Percentiles rank a stretch among this genome's conserved stretches.
Evolutionary conservation across 2,113 vertebrate genomes (phyloP).

Genomic region (Prunella himalayana): DNA sequence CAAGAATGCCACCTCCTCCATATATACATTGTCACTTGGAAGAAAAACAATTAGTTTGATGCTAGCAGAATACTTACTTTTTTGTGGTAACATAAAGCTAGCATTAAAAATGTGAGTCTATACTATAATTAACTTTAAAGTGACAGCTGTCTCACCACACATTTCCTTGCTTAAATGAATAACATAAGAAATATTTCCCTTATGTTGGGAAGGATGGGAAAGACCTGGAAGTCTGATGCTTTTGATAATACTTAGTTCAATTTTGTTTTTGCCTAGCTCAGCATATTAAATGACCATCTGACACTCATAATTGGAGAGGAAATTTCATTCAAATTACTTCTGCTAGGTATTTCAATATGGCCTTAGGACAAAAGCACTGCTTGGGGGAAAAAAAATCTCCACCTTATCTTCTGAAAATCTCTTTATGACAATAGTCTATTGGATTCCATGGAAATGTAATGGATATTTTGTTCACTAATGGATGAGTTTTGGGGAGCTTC

Average conservation of each 20-base stretch:
- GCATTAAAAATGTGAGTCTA: conserved; percentile 3
- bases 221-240: not conserved
- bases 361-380: not conserved
- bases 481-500: not conserved
- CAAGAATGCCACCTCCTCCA: not conserved
- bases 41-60: not conserved
- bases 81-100: not conserved
- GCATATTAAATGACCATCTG: not conserved
- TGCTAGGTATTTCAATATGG: not conserved
- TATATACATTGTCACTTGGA: conserved; percentile 11
- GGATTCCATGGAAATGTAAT: not conserved
- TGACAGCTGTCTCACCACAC: conserved; percentile 22
- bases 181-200: not conserved
- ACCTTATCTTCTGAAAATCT: not conserved
- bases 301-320: not conserved
- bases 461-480: not conserved
- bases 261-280: not conserved
- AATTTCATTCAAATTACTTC: conserved; percentile 18
- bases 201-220: not conserved
- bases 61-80: not conserved
- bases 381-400: not conserved
- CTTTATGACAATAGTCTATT: not conserved
- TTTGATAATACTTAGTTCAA: not conserved
- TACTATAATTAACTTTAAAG: conserved; percentile 23
- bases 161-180: not conserved